Percentiles rank a stretch among this genome's conserved stretches.
phyloP scores from a whole-genome alignment of 2,113 vertebrate species.

The Desmodus rotundus region DNA sequence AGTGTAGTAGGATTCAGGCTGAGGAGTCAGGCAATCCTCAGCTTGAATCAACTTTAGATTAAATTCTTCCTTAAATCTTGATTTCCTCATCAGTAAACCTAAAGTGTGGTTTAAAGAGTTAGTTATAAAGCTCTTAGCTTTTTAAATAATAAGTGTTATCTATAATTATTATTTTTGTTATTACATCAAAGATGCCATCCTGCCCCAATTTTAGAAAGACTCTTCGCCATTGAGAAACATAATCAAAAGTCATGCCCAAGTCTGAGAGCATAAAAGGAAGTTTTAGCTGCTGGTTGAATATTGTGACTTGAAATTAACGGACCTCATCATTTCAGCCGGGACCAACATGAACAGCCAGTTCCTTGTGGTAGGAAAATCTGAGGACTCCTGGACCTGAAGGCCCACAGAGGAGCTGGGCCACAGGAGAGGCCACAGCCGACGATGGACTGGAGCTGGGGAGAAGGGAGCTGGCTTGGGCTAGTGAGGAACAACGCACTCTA shows the following conservation, averaged over 20 bases:
- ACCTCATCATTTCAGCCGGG: constrained; percentile 19
- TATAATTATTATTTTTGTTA: not conserved
- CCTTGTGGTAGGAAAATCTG: constrained; percentile 71
- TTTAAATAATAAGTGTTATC: not conserved
- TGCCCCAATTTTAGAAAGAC: not conserved
- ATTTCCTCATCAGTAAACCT: not conserved
- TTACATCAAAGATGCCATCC: not conserved
- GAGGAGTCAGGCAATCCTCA: not conserved
- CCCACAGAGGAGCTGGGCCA: constrained; percentile 17
- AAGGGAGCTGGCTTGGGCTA: not conserved
- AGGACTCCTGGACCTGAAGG: constrained; percentile 28
- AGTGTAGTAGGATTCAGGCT: not conserved
- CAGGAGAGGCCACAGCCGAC: not conserved
- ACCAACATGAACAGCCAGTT: constrained; percentile 51
- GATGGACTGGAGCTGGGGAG: not conserved
- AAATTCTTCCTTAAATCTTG: constrained; percentile 11
- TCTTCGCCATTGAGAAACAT: not conserved
- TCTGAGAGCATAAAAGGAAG: constrained; percentile 13
- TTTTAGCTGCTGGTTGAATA: not conserved
- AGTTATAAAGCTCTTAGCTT: not conserved
- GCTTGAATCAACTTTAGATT: not conserved
- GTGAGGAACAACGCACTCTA: not conserved
- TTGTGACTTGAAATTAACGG: constrained; percentile 24
- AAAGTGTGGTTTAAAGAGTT: not conserved
- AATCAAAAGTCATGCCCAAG: not conserved